Conservation (phyloP, 2,888 invertebrate genomes). For the Xanthorhoe spadicearia region DNA sequence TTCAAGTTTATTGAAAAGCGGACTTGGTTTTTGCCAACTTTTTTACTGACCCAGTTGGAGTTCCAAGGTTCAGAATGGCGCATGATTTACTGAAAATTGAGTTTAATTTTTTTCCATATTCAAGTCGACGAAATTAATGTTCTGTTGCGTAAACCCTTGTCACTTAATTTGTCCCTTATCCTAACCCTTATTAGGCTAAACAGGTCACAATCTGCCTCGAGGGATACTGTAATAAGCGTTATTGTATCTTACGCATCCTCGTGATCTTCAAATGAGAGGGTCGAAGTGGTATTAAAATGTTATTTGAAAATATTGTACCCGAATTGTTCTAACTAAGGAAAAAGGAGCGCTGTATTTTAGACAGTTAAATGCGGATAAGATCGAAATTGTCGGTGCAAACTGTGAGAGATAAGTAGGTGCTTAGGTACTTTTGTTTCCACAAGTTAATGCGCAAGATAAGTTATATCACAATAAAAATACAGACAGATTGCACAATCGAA, state of each 20-base stretch:
- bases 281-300: conserved; percentile 32
- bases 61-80: conserved; percentile 20
- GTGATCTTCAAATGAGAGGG: conserved; percentile 31
- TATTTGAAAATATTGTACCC: conserved; percentile 25
- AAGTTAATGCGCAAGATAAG: not conserved
- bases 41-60: conserved; percentile 30
- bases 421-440: conserved; percentile 1
- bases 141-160: conserved; percentile 37
- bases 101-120: conserved; percentile 27
- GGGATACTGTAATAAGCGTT: conserved; percentile 42
- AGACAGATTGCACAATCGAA: conserved; percentile 12
- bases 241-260: conserved; percentile 38
- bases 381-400: conserved; percentile 1
- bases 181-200: conserved; percentile 42
- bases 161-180: conserved; percentile 46
- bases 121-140: conserved; percentile 31
- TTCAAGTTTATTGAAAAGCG: conserved; percentile 34
- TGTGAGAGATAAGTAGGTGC: conserved; percentile 1
- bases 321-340: conserved; percentile 19
- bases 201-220: conserved; percentile 40
- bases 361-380: conserved; percentile 9
- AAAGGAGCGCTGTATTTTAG: conserved; percentile 1
- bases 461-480: not conserved
- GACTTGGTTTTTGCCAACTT: conserved; percentile 24
- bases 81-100: conserved; percentile 25